These are phyloP conservation scores for Eulemur coronatus DNA, from an alignment of 2,797 vertebrate genomes.

Conservation along the genomic window DNA sequence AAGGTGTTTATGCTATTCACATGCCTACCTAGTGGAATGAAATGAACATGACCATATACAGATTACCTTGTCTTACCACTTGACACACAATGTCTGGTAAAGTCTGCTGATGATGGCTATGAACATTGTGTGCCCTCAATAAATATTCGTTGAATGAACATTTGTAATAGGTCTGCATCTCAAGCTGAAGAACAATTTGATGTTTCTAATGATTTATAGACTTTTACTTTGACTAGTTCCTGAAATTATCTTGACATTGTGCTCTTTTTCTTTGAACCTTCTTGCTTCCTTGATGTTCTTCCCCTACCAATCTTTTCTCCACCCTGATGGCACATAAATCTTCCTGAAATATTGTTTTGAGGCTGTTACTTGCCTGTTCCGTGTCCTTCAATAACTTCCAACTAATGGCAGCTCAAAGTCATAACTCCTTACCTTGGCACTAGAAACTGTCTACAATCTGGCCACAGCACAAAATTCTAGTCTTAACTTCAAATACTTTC, in stretches of 20 bases:
- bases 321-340: constrained; percentile 43
- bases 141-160: constrained; percentile 38
- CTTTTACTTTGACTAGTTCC: constrained; percentile 36
- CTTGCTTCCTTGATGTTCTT: constrained; percentile 34
- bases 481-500: background rate
- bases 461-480: background rate
- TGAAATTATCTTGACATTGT: constrained; percentile 39
- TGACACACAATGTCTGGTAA: background rate
- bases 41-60: background rate
- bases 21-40: background rate
- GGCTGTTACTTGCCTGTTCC: background rate
- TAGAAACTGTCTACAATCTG: background rate
- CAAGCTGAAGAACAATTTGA: constrained; percentile 43
- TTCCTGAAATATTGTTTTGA: constrained; percentile 32
- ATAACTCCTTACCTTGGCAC: constrained; percentile 4
- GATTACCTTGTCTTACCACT: background rate
- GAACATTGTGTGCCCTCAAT: constrained; percentile 1
- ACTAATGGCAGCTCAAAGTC: constrained; percentile 10
- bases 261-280: constrained; percentile 39
- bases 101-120: background rate
- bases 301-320: constrained; percentile 35
- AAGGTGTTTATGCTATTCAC: background rate
- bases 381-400: constrained; percentile 57
- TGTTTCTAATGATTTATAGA: constrained; percentile 49
- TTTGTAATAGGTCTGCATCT: constrained; percentile 6